Evolutionary conservation across 2,888 invertebrate species (phyloP), one percentile per base, ranked within the genome.

Genomic region (Nomada ruficornis): DNA sequence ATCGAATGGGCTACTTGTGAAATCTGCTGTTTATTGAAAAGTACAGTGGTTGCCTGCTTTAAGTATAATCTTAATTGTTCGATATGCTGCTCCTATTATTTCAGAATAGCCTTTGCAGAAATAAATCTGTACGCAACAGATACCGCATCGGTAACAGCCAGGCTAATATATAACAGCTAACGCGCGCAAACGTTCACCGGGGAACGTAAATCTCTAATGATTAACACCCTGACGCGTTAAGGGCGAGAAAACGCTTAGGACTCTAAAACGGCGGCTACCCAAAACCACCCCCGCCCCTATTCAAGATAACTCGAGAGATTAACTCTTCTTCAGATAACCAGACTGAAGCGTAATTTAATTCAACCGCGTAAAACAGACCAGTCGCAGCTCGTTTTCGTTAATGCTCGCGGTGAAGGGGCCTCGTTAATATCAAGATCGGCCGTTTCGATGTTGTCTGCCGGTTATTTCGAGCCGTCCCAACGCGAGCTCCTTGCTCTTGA

Each of bases 261-360:
- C 67, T 52, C 26, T n/a, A 20, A 57, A 44, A 59, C 47, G 78
- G 55, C 55, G 42, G 57, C 11, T 7, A 36, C 36, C 36, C 36
- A 36, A 7, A 36, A 7, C 36, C 15, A 64, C 7, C 57, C 55
- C 54, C 26, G 23, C 36, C 29, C 70, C 80, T 78, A 72, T 77
- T 81, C 42, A 68, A 67, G 80, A 82, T 69, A 84, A 82, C 65
- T 82, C 68, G 77, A 59, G 62, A 77, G 81, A 86, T 83, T 80
- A 81, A 69, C 67, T 77, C 59, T 42, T 57, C 55, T 65, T 36
- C 54, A 60, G 79, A 85, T 81, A 86, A 86, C 75, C 67, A 64
- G 77, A 50, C 52, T n/a, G 23, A 74, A 65, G 63, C 78, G 67
- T 83, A 79, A 83, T 80, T 86, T 85, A 80, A 86, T 83, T 83